Base-by-base conservation (phyloP, 37 sponge, comb jelly and placozoan species). In the Aplysina aerophoba region DNA sequence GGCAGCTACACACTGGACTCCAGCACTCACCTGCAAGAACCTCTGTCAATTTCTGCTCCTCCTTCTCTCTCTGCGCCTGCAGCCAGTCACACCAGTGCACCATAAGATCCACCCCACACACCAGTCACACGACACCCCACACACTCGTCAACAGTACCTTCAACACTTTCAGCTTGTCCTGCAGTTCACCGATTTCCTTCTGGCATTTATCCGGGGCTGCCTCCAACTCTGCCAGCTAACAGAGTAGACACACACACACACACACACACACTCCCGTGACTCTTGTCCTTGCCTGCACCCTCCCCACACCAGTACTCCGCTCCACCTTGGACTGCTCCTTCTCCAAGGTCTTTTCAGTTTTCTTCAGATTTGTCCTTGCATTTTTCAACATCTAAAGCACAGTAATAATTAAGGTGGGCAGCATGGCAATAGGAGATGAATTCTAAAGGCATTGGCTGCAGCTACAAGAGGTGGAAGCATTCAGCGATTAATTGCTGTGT, bases 371-470 rank as follows among this genome's bases (percentile, higher is more conserved):
- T 13, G 87, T 81, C 62, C 84, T 92, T 41, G 80, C 81, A 38
- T 94, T 96, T 80, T 98, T 98, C 53, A 94, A 44, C 55, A 92
- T 96, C 92, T 97, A 60, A 12, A 59, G 19, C n/a, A 36, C 8
- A 13, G 38, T 34, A 11, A 55, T 3, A 44, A 8, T 44, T 8
- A 44, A 77, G 17, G 25, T 81, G 14, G 4, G 25, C 80, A 25
- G 40, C 30, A 65, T 21, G 66, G 66, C 4, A 15, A 81, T 15
- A 20, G 33, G 34, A 20, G 67, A 21, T 38, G 66, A n/a, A n/a
- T n/a, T n/a, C n/a, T n/a, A n/a, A n/a, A n/a, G n/a, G n/a, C n/a
- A n/a, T n/a, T n/a, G n/a, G n/a, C n/a, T n/a, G n/a, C n/a, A n/a
- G n/a, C n/a, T n/a, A n/a, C n/a, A n/a, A n/a, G n/a, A n/a, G n/a